Percentiles rank a stretch among this genome's conserved stretches.
phyloP scores from a whole-genome alignment of 1,140 invertebrate species.

The Paraescarpia echinospica region DNA sequence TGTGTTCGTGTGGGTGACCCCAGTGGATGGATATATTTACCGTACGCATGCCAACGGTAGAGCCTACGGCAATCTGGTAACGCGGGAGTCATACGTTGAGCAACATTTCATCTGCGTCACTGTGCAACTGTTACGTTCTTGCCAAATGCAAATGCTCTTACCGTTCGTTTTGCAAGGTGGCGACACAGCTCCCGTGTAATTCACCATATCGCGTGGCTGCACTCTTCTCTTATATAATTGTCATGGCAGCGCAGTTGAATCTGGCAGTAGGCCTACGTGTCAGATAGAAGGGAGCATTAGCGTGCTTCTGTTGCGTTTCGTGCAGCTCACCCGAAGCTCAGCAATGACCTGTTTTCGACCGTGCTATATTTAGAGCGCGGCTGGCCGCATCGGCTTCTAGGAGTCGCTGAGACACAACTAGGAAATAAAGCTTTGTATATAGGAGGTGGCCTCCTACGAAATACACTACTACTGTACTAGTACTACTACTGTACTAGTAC shows the following conservation, averaged over 20 bases:
- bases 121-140: not conserved
- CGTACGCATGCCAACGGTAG: not conserved
- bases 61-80: not conserved
- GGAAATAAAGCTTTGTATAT: not conserved
- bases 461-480: not conserved
- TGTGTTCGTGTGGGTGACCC: not conserved
- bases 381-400: not conserved
- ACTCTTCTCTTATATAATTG: not conserved
- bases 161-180: not conserved
- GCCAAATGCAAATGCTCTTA: not conserved
- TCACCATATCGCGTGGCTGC: not conserved
- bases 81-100: too few relatives aligned
- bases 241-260: not conserved
- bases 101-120: not conserved
- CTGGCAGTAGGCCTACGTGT: not conserved
- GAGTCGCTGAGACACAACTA: not conserved
- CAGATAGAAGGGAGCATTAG: not conserved
- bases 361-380: not conserved
- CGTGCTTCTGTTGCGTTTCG: not conserved
- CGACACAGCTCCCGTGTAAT: not conserved
- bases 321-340: not conserved
- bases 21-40: not conserved
- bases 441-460: not conserved
- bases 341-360: not conserved
- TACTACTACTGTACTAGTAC: too few relatives aligned